Base-by-base conservation (phyloP, 2,888 invertebrate genomes). In the Coremacera marginata region DNA sequence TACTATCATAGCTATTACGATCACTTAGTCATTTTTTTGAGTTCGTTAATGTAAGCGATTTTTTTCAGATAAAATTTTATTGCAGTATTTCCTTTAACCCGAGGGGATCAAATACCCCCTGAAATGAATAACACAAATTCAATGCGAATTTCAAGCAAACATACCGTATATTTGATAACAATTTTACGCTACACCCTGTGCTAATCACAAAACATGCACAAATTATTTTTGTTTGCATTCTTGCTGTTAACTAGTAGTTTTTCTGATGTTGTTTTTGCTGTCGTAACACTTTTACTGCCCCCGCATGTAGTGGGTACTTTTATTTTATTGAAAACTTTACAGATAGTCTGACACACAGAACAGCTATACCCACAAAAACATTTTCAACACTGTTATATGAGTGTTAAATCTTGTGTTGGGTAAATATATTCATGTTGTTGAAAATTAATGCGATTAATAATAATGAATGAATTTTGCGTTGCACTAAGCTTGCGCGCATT, bases 401-500 rank as follows among this genome's bases (percentile, higher is more conserved):
- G 57, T 60, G 57, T 44, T 44, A 11, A 1, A 11, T 11, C 14
- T 44, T 44, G 31, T 55, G n/a, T 74, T 19, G 19, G 22, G 44
- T 80, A 80, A 73, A 73, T 63, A 51, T 31, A 63, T 73, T 31
- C 51, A 52, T 73, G 27, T 31, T 63, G 73, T 11, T 37, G 44
- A 62, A 63, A 63, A 63, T 73, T 73, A 63, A 73, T 73, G 22
- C 34, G n/a, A 51, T 73, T 73, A 73, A 63, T 63, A 73, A 51
- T 71, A 57, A 71, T 57, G 70, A 63, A 73, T 27, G 51, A 63
- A 63, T 63, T 44, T 51, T 31, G 37, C 37, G 34, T 19, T 25
- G 60, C 57, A 22, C 22, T 25, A n/a, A 11, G 34, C 19, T 37
- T 16, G 57, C 22, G 22, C 57, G 57, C 1, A 55, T 55, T 44